Base-by-base conservation (phyloP, 2,797 vertebrate genomes). In the Myiotriccus ornatus region DNA sequence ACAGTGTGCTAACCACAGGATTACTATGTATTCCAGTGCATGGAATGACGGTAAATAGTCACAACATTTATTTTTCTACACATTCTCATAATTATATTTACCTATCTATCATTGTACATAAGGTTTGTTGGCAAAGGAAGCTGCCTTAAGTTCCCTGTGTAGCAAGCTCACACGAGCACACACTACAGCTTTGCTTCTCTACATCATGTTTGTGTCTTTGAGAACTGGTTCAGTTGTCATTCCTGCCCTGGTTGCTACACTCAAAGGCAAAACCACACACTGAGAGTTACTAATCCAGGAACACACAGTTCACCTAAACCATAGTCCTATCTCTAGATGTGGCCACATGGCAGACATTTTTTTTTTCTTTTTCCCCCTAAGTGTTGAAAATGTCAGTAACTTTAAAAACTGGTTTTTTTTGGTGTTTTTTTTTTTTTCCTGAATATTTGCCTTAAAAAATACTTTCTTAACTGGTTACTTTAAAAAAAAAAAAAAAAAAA, bases 131-230 rank as follows among this genome's bases (percentile, higher is more conserved):
- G 3, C 55, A 81, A 91, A 35, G 24, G 32, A 86, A 52, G 3
- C 7, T 82, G 14, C 25, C 59, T 46, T 65, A n/a, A 52, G 5
- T 37, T 74, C 19, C 32, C 16, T 34, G 7, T 52, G 8, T 53
- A 35, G 14, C 30, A 14, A 46, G 19, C 11, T 79, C 10, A 1
- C 19, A 20, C 1, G 8, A 65, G 13, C 22, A n/a, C 9, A 20
- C 0, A 0, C 30, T 47, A 6, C 47, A 62, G 17, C 44, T 62
- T 80, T 1, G 0, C 17, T 56, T 84, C 49, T 80, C n/a, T 62
- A 81, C 22, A n/a, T 53, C 27, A 53, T 12, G 5, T 60, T 60
- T 60, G 37, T 43, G 7, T 46, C 32, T 69, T 53, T 62, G 20
- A 46, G 56, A 14, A 43, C 14, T 23, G 49, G 14, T 30, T 76